Base-by-base conservation (phyloP, 2,797 vertebrate genomes). In the Toxotes lorentzi region DNA sequence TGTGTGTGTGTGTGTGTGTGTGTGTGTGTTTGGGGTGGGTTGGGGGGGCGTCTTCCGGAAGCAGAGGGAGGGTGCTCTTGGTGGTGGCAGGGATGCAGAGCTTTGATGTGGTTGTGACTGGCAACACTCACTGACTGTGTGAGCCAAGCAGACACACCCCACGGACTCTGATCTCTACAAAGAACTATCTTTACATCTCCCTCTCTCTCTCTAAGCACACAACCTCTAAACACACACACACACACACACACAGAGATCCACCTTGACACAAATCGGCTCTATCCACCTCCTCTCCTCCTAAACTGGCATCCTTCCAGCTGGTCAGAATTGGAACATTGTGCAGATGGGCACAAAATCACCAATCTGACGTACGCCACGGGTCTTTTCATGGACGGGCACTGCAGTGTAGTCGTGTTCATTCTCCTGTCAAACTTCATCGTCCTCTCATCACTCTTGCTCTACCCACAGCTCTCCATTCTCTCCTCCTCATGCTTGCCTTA, bases 41-140 rank as follows among this genome's bases (percentile, higher is more conserved):
- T 70, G 21, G 50, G 43, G 58, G 63, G 54, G 14, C 40, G 30
- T 77, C 5, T 34, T 70, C 63, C 51, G 40, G 68, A 79, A 40
- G 69, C 16, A n/a, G 59, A 1, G 21, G 1, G 19, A 4, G 56
- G 13, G 7, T 9, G 7, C 14, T 67, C 27, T 82, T 34, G 73
- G 70, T 74, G 78, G 70, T 83, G 73, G 77, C 76, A 79, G 23
- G 54, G 56, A 62, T 51, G 71, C 75, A 61, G 77, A 75, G 73
- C 91, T 92, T 92, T 92, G 91, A 93, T 90, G 87, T 92, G 78
- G 64, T 65, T 59, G 27, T 81, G 69, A 71, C 88, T 82, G 85
- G 84, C 86, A 82, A 65, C 64, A 35, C 68, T 72, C 76, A 73
- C 41, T 76, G 62, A 61, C 70, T 76, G 30, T 62, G 51, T 70